These are phyloP conservation scores for Phoxinus phoxinus DNA, from an alignment of 2,113 vertebrate genomes.

Conservation along the genomic window DNA sequence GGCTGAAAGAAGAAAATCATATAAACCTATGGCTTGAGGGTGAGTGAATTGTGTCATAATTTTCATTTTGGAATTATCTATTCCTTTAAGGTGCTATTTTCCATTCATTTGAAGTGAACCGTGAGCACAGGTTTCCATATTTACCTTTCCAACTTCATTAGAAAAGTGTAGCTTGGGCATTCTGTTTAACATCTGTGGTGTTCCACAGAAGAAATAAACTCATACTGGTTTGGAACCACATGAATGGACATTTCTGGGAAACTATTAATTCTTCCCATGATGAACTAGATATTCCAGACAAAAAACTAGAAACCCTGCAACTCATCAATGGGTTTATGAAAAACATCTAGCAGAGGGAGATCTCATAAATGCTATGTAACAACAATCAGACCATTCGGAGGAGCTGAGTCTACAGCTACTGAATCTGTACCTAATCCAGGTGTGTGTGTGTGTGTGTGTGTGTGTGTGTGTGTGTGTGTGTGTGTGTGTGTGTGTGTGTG, in stretches of 20 bases:
- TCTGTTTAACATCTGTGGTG: not conserved
- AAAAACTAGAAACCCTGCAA: constrained; percentile 7
- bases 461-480: constrained; percentile 17
- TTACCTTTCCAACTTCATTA: not conserved
- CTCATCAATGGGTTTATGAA: constrained; percentile 19
- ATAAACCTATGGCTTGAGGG: too few species aligned
- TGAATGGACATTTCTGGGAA: not conserved
- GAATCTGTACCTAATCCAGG: constrained; percentile 38
- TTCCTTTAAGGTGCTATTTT: too few species aligned
- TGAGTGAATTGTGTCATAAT: too few species aligned
- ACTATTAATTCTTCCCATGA: not conserved
- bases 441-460: constrained; percentile 62
- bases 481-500: not conserved
- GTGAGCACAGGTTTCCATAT: too few species aligned
- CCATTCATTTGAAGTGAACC: too few species aligned
- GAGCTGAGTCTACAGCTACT: constrained; percentile 67
- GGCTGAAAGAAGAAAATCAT: too few species aligned
- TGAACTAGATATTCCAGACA: not conserved
- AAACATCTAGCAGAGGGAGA: constrained; percentile 40
- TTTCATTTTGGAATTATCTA: too few species aligned
- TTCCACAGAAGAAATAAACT: not conserved
- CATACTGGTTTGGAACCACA: not conserved
- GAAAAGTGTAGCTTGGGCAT: constrained; percentile 55
- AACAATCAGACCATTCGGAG: constrained; percentile 67
- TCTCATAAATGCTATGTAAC: constrained; percentile 47